Evolutionary conservation across 92 coral and sea anemone species (phyloP), one percentile per base, ranked within the genome.

Genomic region (Plumapathes pennacea): DNA sequence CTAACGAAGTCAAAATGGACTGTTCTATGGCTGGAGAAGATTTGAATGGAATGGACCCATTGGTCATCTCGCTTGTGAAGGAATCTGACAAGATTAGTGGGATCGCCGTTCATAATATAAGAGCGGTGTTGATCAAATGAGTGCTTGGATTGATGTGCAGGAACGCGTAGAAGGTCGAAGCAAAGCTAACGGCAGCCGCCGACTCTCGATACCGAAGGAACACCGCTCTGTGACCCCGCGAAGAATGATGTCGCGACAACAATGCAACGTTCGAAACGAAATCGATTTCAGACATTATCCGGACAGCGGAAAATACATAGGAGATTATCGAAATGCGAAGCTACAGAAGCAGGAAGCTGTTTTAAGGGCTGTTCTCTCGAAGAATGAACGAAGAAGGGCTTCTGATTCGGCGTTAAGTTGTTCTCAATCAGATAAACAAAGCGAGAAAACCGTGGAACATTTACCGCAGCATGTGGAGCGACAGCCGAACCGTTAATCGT

Each of bases 291-390:
- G 75, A 25, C 83, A 82, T 44, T 60, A 57, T 59, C 36, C 41
- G 53, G 53, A 75, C 20, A 44, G 71, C 10, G 20, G 29, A 11
- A 67, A 31, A 56, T 82, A 82, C 65, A 82, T 82, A 21, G 89
- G 75, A 20, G 73, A 75, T 50, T 82, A 82, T 41, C 38, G 89
- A 38, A 64, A 64, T 23, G 77, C 46, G 38, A 82, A 82, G 40
- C 41, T 38, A 2, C 27, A 18, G 6, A 60, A 75, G 13, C 76
- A 74, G 18, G 71, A 65, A 7, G 54, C 62, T n/a, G 77, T 63
- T 11, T 32, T 74, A 48, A 62, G 27, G 31, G 85, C 71, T 6
- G 27, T 62, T 12, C 34, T 73, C 12, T 14, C 25, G 56, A 46
- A 49, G 28, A 46, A 29, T 10, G 37, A 39, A 26, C 54, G 48